phyloP scores from a whole-genome alignment of 2,797 vertebrate genomes.

The Cichlasoma orientale region DNA sequence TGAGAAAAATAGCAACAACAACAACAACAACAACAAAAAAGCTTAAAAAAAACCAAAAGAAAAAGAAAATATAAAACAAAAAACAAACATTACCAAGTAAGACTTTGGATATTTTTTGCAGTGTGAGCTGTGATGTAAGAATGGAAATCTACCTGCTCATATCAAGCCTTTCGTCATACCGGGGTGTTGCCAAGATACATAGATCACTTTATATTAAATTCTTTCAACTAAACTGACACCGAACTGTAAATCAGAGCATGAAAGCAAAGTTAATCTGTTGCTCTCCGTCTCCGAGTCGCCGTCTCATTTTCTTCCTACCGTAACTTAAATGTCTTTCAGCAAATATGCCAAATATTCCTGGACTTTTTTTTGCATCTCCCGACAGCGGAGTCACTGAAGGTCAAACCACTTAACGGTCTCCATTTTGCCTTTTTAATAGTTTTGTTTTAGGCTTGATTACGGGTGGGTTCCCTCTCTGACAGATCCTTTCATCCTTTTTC shows the following conservation, averaged over 20 bases:
- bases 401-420: conserved; percentile 67
- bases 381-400: conserved; percentile 30
- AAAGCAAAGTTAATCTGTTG: conserved; percentile 68
- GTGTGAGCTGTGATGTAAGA: conserved; percentile 14
- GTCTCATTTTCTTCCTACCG: conserved; percentile 15
- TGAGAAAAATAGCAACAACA: too few relatives aligned
- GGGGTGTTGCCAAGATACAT: conserved; percentile 73
- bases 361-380: conserved; percentile 21
- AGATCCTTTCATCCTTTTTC: conserved; percentile 53
- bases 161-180: conserved; percentile 66
- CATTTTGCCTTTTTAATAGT: conserved; percentile 48
- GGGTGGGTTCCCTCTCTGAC: conserved; percentile 58
- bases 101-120: not conserved
- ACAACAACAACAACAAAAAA: too few relatives aligned
- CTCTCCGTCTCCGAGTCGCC: conserved; percentile 10
- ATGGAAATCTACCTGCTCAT: conserved; percentile 66
- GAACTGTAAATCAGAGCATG: conserved; percentile 76
- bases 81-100: not conserved
- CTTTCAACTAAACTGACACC: conserved; percentile 69
- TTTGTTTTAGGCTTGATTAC: conserved; percentile 62
- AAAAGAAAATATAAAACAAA: not conserved
- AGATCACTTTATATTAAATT: conserved; percentile 82
- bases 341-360: conserved; percentile 39
- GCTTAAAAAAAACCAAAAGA: too few relatives aligned
- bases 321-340: conserved; percentile 44